phyloP scores from a whole-genome alignment of 2,888 invertebrate species.

The Leptothorax acervorum region DNA sequence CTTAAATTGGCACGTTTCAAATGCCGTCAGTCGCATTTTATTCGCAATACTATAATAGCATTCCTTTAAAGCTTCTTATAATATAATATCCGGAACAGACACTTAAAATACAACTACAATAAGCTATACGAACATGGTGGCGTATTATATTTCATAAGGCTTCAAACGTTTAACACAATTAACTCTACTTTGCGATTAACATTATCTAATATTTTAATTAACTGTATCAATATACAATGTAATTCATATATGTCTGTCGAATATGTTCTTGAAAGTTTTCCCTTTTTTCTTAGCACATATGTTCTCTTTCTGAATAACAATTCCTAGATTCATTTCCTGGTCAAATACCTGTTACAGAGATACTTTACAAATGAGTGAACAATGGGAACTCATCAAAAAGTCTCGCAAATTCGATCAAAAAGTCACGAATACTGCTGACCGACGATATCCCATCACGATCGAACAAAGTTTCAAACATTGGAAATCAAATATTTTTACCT shows the following conservation, averaged over 20 bases:
- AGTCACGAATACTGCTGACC: not conserved
- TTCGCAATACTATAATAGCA: not conserved
- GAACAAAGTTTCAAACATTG: not conserved
- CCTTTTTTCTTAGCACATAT: not conserved
- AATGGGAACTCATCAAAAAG: conserved; percentile 35
- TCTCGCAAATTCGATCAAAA: conserved; percentile 42
- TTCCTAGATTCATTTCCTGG: conserved; percentile 3
- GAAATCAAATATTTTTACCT: not conserved
- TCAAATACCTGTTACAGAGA: not conserved
- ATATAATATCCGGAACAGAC: not conserved
- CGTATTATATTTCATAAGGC: not conserved
- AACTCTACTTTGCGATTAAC: not conserved
- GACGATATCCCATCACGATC: not conserved
- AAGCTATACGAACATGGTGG: not conserved
- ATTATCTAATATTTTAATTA: not conserved
- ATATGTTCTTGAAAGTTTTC: not conserved
- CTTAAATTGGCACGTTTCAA: not conserved
- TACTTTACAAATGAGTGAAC: conserved; percentile 19
- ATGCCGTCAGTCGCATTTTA: not conserved
- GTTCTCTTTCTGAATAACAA: not conserved
- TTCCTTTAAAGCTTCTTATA: not conserved
- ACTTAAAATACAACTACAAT: not conserved
- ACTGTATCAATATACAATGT: not conserved
- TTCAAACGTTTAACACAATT: not conserved
- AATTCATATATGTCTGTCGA: not conserved